These are phyloP conservation scores for Apodemus speciosus DNA, from an alignment of 2,113 vertebrate genomes.

Conservation along the genomic window DNA sequence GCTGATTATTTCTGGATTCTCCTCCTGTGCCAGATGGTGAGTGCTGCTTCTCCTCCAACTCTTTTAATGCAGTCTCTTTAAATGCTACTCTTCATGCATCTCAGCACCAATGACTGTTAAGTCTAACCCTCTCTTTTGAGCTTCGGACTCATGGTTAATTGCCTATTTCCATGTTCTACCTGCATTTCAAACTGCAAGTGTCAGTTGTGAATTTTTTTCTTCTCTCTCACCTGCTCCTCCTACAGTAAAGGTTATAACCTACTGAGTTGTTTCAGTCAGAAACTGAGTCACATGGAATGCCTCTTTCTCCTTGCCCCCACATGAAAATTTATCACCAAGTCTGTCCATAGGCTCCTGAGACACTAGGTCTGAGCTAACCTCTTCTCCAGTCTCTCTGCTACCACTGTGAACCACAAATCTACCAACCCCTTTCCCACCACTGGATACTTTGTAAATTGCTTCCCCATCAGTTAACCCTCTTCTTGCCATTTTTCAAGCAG, in stretches of 20 bases:
- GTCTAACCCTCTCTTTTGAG: constrained; percentile 6
- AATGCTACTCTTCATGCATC: background rate
- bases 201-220: background rate
- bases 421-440: background rate
- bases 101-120: background rate
- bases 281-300: constrained; percentile 60
- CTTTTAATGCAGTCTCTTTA: background rate
- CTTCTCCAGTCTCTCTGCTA: background rate
- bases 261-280: constrained; percentile 40
- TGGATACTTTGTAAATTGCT: background rate
- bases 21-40: background rate
- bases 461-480: background rate
- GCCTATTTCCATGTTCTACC: background rate
- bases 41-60: background rate
- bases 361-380: background rate
- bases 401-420: background rate
- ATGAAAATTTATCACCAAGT: background rate
- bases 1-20: background rate
- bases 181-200: background rate
- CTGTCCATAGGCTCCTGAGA: background rate
- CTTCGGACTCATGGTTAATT: background rate
- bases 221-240: constrained; percentile 38
- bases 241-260: constrained; percentile 48
- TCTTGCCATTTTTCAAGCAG: background rate
- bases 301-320: constrained; percentile 42